phyloP scores from a whole-genome alignment of 2,113 vertebrate genomes.

The Entomyzon cyanotis region DNA sequence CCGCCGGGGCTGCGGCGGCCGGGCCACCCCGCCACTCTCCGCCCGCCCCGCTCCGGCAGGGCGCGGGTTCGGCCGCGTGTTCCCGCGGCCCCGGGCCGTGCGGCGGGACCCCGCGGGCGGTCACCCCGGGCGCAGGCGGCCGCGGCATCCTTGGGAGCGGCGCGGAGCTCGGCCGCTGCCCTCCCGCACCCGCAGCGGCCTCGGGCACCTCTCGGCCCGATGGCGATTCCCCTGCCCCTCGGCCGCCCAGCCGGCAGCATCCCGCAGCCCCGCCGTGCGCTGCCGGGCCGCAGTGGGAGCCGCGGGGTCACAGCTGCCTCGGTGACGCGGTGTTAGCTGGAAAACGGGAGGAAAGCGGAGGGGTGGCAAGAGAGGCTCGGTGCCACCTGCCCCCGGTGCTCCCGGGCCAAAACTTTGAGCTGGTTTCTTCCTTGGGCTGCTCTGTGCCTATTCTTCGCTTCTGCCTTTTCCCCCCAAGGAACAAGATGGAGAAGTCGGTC shows the following conservation, averaged over 20 bases:
- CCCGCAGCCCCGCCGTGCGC: not conserved
- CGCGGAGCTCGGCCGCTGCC: not conserved
- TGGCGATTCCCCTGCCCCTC: accelerated
- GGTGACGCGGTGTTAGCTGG: accelerated
- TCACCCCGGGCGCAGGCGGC: no score
- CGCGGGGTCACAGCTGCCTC: accelerated
- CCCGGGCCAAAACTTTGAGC: not conserved
- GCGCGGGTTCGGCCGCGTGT: no score
- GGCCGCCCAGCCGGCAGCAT: accelerated
- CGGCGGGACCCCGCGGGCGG: no score
- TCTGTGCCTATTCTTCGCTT: accelerated
- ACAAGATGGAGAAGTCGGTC: not conserved
- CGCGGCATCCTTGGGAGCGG: not conserved
- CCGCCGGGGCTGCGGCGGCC: no score
- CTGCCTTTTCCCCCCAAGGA: not conserved
- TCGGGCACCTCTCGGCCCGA: not conserved
- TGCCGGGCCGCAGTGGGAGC: not conserved
- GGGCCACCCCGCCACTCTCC: no score
- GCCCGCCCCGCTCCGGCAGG: no score
- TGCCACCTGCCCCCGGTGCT: not conserved
- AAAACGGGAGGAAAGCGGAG: not conserved
- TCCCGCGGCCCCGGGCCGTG: no score
- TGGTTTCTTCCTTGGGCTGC: not conserved
- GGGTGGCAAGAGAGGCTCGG: not conserved
- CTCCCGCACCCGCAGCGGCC: not conserved